Evolutionary conservation across 1,140 invertebrate genomes (phyloP), one percentile per base, ranked within the genome.

Genomic region (Stegodyphus dumicola): DNA sequence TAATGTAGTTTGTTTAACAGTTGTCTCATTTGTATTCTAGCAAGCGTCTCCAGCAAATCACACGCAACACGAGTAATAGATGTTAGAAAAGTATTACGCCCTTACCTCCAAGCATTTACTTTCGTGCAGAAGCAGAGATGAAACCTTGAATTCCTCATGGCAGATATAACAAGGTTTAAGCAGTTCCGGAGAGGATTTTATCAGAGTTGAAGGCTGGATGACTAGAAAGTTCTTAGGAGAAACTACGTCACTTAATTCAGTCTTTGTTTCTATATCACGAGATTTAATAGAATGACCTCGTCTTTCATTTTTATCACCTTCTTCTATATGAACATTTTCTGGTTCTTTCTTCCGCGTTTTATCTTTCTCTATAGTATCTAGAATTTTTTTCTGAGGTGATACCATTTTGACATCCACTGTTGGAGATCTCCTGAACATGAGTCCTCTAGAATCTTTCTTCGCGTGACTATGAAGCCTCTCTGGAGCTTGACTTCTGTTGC

Each of bases 391-490:
- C 33, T 66, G 64, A 13, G 79, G 71, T 0, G 79, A 79, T 7
- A 73, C 15, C 18, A 73, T 77, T 54, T 83, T 85, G 49, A 74
- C 53, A 51, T 84, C 75, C 15, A 78, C 48, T 11, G 79, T 76
- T 52, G 76, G 83, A 67, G 48, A 80, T 65, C 67, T 77, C 54
- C 76, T 78, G 79, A 53, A 49, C 84, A 78, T 86, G 54, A 86
- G 73, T 33, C 83, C 56, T 33, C 86, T 78, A 49, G 54, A 77
- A 54, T 56, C 87, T 74, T 73, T 86, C 33, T 89, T 90, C 7
- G 92, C 92, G 88, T 93, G 93, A 88, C 92, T 93, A 88, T 93
- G 93, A 66, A 93, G 92, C 7, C 93, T 89, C 87, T 93, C 93
- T 0, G 93, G 93, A 60, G 92, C 91, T 87, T 92, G 91, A 0